These are phyloP conservation scores for Eulimnadia texana DNA, from an alignment of 1,140 invertebrate species.

Conservation along the genomic window DNA sequence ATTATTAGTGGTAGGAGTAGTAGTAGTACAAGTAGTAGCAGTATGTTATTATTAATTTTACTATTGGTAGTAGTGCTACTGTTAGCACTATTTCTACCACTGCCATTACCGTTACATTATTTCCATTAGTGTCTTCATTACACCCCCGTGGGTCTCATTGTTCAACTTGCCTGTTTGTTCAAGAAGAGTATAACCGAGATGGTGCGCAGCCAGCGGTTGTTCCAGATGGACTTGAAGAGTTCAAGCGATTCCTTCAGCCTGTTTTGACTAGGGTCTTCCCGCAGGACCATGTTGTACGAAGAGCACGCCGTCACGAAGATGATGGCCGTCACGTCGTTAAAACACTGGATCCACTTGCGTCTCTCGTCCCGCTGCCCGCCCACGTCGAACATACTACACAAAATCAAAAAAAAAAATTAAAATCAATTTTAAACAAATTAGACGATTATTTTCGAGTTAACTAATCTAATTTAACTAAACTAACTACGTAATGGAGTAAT, in stretches of 20 bases:
- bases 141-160: neutral
- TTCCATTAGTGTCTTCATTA: too few species aligned
- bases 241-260: slow-evolving; percentile 93
- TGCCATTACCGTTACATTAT: too few species aligned
- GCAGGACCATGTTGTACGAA: slow-evolving; percentile 97
- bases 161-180: slow-evolving; percentile 53
- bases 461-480: too few species aligned
- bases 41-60: too few species aligned
- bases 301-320: slow-evolving; percentile 98
- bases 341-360: slow-evolving; percentile 99
- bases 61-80: too few species aligned
- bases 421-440: neutral
- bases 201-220: slow-evolving; percentile 97
- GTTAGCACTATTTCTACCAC: too few species aligned
- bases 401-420: slow-evolving; percentile 16
- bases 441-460: neutral
- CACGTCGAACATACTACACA: slow-evolving; percentile 95
- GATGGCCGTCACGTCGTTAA: slow-evolving; percentile 99
- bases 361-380: slow-evolving; percentile 97
- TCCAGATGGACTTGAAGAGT: slow-evolving; percentile 99
- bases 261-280: slow-evolving; percentile 97
- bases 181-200: slow-evolving; percentile 99
- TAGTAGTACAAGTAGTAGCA: too few species aligned
- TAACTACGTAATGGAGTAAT: too few species aligned
- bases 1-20: too few species aligned